Evolutionary conservation across 2,797 vertebrate genomes (phyloP).

Genomic region (Sparus aurata): DNA sequence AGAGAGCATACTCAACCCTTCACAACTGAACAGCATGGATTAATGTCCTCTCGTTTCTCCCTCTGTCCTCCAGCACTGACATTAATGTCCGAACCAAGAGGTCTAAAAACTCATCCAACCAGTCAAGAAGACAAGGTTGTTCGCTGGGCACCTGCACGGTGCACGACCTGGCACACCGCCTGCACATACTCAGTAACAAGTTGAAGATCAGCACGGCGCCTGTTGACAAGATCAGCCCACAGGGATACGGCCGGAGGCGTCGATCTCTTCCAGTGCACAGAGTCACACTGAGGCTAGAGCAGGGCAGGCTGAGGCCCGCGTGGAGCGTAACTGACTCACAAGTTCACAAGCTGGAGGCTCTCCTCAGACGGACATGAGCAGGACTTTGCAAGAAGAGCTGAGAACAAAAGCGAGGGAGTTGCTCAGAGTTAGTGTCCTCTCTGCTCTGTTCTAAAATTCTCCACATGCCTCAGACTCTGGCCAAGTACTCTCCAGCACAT

Average conservation of each 20-base stretch:
- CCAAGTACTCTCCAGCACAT: slow-evolving; percentile 80
- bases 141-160: slow-evolving; percentile 93
- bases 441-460: slow-evolving; percentile 77
- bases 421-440: slow-evolving; percentile 54
- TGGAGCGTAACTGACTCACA: slow-evolving; percentile 80
- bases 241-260: slow-evolving; percentile 94
- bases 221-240: slow-evolving; percentile 88
- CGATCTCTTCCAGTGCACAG: slow-evolving; percentile 80
- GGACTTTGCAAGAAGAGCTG: slow-evolving; percentile 57
- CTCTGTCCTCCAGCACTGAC: slow-evolving; percentile 78
- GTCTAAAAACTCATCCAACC: slow-evolving; percentile 88
- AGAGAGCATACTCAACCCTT: neutral
- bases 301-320: slow-evolving; percentile 75
- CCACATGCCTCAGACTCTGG: slow-evolving; percentile 81
- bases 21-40: slow-evolving; percentile 36
- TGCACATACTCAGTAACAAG: slow-evolving; percentile 91
- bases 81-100: slow-evolving; percentile 90
- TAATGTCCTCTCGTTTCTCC: slow-evolving; percentile 52
- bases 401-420: slow-evolving; percentile 66
- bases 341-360: slow-evolving; percentile 80
- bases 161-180: slow-evolving; percentile 91
- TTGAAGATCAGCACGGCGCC: slow-evolving; percentile 88
- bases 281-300: slow-evolving; percentile 68
- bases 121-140: slow-evolving; percentile 86
- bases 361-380: slow-evolving; percentile 82